Conservation (phyloP, 2,113 vertebrate genomes). For the Trogon surrucura region DNA sequence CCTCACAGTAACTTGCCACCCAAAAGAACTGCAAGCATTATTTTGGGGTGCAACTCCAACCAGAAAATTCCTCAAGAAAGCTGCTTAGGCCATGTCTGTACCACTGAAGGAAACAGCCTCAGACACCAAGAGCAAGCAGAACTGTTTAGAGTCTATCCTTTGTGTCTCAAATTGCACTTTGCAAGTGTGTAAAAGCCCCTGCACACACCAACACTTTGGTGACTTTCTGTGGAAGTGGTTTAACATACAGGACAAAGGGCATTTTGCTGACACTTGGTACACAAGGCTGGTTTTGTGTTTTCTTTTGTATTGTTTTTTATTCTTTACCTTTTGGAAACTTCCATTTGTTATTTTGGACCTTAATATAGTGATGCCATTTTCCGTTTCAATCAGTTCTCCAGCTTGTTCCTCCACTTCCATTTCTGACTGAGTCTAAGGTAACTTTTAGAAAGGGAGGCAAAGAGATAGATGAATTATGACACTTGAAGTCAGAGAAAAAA, state of each 20-base stretch:
- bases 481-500: conserved; percentile 23
- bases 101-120: neutral
- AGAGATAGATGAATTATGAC: conserved; percentile 52
- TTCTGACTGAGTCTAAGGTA: neutral
- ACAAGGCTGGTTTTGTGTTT: neutral
- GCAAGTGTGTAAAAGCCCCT: neutral
- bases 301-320: neutral
- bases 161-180: neutral
- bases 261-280: neutral
- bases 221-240: neutral
- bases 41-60: neutral
- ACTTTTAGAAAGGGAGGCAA: conserved; percentile 3
- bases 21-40: neutral
- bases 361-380: neutral
- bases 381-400: neutral
- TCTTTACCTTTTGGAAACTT: neutral
- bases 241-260: neutral
- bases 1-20: neutral
- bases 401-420: neutral
- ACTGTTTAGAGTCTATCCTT: neutral
- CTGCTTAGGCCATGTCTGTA: neutral
- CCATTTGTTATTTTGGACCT: neutral
- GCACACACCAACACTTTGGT: neutral
- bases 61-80: neutral
- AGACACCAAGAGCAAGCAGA: neutral